phyloP scores from a whole-genome alignment of 2,888 invertebrate species.

The Lasius fuliginosus region DNA sequence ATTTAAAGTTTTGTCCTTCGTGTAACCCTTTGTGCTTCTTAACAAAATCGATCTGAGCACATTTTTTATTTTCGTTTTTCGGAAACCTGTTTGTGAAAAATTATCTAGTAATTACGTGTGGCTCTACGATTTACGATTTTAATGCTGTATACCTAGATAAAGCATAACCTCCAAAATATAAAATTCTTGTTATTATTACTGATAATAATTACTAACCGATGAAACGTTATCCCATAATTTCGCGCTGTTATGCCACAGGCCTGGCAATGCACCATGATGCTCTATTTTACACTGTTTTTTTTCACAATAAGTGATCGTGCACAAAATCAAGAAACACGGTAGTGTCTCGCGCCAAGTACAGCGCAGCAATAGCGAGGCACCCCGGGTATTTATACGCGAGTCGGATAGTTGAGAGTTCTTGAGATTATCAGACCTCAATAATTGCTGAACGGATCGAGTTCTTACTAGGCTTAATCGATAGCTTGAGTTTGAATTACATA shows the following conservation, averaged over 20 bases:
- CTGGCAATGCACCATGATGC: neutral
- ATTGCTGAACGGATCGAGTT: too few relatives aligned
- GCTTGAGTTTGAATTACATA: too few relatives aligned
- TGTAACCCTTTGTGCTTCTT: neutral
- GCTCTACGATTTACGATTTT: neutral
- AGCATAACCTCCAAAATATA: neutral
- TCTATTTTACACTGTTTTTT: neutral
- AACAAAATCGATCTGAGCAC: neutral
- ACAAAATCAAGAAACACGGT: too few relatives aligned
- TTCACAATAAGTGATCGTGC: too few relatives aligned
- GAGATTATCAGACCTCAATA: too few relatives aligned
- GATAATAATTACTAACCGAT: neutral
- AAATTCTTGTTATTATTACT: neutral
- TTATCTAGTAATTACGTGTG: neutral
- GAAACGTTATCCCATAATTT: neutral
- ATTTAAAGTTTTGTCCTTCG: neutral
- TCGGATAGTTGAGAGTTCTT: too few relatives aligned
- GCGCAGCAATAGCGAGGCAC: too few relatives aligned
- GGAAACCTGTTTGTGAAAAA: conserved; percentile 1
- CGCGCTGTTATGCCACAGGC: neutral
- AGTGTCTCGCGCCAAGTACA: too few relatives aligned
- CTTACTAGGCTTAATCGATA: too few relatives aligned
- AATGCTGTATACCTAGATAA: neutral
- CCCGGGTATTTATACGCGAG: too few relatives aligned
- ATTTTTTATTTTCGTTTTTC: neutral